These are phyloP conservation scores for Ambastaia sidthimunki DNA, from an alignment of 2,797 vertebrate genomes.

Conservation along the genomic window DNA sequence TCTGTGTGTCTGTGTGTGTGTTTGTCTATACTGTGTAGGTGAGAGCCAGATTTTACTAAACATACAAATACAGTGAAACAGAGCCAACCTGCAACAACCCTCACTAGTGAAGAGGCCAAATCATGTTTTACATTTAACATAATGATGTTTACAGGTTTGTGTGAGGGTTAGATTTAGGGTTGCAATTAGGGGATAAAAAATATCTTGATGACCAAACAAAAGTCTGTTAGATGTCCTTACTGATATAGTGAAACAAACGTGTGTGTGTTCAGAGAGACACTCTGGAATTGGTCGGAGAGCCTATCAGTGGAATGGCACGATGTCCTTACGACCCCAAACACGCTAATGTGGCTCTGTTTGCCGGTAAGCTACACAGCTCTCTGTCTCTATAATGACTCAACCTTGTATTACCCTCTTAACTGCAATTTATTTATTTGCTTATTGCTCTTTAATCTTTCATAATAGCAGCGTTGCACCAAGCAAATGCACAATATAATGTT, in stretches of 20 bases:
- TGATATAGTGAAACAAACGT: neutral
- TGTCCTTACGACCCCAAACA: conserved; percentile 96
- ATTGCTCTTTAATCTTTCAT: conserved; percentile 22
- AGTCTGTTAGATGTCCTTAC: too few species aligned
- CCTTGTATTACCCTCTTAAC: neutral
- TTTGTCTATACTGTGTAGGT: neutral
- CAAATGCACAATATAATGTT: conserved; percentile 13
- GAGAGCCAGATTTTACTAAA: too few species aligned
- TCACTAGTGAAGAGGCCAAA: too few species aligned
- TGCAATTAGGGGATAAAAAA: too few species aligned
- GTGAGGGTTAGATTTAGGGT: too few species aligned
- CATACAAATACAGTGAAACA: too few species aligned
- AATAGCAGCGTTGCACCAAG: conserved; percentile 13
- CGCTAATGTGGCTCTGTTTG: conserved; percentile 93
- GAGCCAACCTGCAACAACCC: too few species aligned
- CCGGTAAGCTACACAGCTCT: conserved; percentile 77
- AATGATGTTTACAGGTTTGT: too few species aligned
- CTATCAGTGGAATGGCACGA: conserved; percentile 93
- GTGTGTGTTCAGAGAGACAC: conserved; percentile 84
- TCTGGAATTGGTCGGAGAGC: conserved; percentile 88
- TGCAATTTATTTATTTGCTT: conserved; percentile 1
- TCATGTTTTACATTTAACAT: too few species aligned
- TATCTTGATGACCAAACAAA: too few species aligned
- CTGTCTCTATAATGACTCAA: neutral
- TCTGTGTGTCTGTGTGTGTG: neutral